Evolutionary conservation across 2,888 invertebrate species (phyloP).

Genomic region (Auanema freiburgensis): DNA sequence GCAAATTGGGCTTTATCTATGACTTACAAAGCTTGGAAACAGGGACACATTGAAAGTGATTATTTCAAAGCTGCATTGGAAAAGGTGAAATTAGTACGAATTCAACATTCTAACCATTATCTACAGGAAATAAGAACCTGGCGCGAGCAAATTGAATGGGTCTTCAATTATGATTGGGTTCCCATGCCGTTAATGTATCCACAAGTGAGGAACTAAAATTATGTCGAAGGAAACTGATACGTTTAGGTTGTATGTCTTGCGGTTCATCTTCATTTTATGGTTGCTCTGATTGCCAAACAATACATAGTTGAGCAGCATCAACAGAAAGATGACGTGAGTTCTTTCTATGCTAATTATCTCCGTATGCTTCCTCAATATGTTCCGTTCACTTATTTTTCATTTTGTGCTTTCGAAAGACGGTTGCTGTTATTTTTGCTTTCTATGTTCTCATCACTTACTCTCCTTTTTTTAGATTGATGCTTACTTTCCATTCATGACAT

Average conservation of each 20-base stretch:
- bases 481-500: conserved; percentile 57
- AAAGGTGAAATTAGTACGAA: conserved; percentile 7
- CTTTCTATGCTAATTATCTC: neutral
- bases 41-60: conserved; percentile 47
- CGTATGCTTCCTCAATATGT: neutral
- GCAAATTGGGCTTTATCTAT: conserved; percentile 49
- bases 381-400: neutral
- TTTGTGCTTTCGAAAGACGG: neutral
- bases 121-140: conserved; percentile 41
- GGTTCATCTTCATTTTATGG: conserved; percentile 55
- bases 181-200: conserved; percentile 45
- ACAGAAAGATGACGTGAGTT: conserved; percentile 29
- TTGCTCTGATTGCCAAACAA: conserved; percentile 56
- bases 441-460: neutral
- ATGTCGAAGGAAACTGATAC: neutral
- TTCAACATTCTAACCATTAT: neutral
- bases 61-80: conserved; percentile 40
- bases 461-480: conserved; percentile 40
- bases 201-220: conserved; percentile 14
- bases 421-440: neutral
- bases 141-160: conserved; percentile 47
- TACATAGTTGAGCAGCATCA: conserved; percentile 38
- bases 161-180: conserved; percentile 50
- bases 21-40: conserved; percentile 42
- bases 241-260: conserved; percentile 44